Percentiles rank a stretch among this genome's conserved stretches.
Conservation (phyloP, 2,888 invertebrate genomes). For the Caenorhabditis parvicauda region DNA sequence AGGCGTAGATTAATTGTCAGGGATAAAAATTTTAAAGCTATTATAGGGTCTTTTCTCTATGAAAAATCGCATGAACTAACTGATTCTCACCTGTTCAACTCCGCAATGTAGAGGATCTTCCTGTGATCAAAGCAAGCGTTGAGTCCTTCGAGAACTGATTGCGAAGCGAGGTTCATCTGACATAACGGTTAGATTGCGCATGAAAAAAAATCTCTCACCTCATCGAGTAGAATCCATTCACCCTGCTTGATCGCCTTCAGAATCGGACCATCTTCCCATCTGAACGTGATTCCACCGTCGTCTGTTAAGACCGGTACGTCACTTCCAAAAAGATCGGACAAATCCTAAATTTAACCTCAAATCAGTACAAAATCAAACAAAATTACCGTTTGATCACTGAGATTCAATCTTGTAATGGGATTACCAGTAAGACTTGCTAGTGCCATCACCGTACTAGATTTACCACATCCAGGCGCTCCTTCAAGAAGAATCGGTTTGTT, state of each 20-base stretch:
- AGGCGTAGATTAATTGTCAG: too few relatives aligned
- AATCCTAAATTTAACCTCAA: conserved; percentile 71
- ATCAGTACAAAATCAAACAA: neutral
- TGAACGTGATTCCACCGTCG: conserved; percentile 79
- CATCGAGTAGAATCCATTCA: conserved; percentile 94
- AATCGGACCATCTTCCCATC: conserved; percentile 93
- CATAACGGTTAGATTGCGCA: conserved; percentile 5
- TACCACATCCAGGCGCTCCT: conserved; percentile 92
- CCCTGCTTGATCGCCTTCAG: conserved; percentile 85
- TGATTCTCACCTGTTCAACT: conserved; percentile 80
- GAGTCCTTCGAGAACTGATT: conserved; percentile 94
- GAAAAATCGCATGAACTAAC: too few relatives aligned
- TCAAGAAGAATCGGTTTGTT: conserved; percentile 84
- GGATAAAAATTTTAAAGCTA: too few relatives aligned
- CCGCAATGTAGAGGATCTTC: conserved; percentile 91
- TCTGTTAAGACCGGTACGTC: conserved; percentile 88
- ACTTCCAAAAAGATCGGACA: conserved; percentile 94
- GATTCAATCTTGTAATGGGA: conserved; percentile 84
- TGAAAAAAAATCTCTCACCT: conserved; percentile 66
- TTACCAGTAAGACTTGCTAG: conserved; percentile 82
- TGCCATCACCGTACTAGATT: conserved; percentile 88
- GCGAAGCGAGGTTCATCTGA: conserved; percentile 88
- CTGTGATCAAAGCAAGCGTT: conserved; percentile 98
- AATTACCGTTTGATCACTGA: conserved; percentile 93
- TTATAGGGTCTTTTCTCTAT: too few relatives aligned